Evolutionary conservation across 2,888 invertebrate genomes (phyloP).

Genomic region (Odontocerum albicorne): DNA sequence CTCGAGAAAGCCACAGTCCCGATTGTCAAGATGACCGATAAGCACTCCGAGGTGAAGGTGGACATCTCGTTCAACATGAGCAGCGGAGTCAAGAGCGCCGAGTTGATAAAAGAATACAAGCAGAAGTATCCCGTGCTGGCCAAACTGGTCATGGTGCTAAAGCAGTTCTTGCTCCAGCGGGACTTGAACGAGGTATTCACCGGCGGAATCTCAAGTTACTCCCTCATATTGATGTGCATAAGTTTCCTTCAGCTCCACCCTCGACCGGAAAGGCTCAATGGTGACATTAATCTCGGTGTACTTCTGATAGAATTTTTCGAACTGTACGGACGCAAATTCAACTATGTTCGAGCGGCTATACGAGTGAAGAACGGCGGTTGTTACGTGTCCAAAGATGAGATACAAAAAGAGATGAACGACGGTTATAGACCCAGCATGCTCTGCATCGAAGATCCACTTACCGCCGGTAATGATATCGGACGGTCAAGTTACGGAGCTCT

Average conservation of each 20-base stretch:
- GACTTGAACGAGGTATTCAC: constrained; percentile 99
- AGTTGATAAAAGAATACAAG: constrained; percentile 91
- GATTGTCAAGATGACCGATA: constrained; percentile 95
- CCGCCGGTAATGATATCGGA: constrained; percentile 96
- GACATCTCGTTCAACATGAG: constrained; percentile 99
- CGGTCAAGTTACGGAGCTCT: constrained; percentile 94
- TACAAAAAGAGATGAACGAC: constrained; percentile 89
- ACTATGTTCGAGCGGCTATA: constrained; percentile 93
- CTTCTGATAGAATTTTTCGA: constrained; percentile 96
- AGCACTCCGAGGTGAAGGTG: constrained; percentile 81
- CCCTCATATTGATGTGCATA: constrained; percentile 97
- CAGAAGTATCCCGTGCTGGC: constrained; percentile 86
- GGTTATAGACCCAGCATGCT: constrained; percentile 92
- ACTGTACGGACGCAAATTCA: constrained; percentile 94
- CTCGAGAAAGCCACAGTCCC: constrained; percentile 98
- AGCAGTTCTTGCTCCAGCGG: constrained; percentile 96
- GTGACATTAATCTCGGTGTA: constrained; percentile 83
- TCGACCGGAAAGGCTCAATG: constrained; percentile 70
- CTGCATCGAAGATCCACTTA: constrained; percentile 97
- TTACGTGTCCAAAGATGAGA: constrained; percentile 92
- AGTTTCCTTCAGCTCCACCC: constrained; percentile 95
- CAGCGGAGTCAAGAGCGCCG: constrained; percentile 95
- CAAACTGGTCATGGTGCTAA: constrained; percentile 94
- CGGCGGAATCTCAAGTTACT: constrained; percentile 98
- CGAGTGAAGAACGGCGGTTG: constrained; percentile 91